Evolutionary conservation across 2,113 vertebrate species (phyloP).

Genomic region (Trogon surrucura): DNA sequence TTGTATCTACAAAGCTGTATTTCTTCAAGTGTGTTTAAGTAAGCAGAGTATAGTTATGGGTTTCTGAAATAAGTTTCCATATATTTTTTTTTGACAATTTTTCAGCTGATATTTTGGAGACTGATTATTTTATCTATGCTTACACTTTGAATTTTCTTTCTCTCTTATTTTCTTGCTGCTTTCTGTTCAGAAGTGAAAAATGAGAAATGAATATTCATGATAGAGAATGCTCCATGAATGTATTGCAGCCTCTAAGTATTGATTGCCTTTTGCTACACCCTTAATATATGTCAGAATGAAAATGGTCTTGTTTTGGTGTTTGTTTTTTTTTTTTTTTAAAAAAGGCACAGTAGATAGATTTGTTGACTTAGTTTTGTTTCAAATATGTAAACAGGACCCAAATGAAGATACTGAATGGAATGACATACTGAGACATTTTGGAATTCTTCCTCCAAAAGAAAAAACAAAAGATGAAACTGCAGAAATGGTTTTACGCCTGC

Average conservation of each 20-base stretch:
- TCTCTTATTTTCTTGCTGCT: background rate
- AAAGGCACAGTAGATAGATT: background rate
- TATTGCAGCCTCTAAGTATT: background rate
- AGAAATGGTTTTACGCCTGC: conserved; percentile 71
- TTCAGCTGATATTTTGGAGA: background rate
- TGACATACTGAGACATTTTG: conserved; percentile 72
- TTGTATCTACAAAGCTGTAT: background rate
- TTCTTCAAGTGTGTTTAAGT: background rate
- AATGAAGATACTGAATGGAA: conserved; percentile 79
- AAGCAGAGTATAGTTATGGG: background rate
- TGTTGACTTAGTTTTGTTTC: background rate
- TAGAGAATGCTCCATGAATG: background rate
- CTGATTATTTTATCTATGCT: background rate
- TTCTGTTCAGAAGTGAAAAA: background rate
- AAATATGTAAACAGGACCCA: conserved; percentile 62
- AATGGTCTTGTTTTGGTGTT: background rate
- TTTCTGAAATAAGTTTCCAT: background rate
- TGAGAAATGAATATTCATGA: background rate
- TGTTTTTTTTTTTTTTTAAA: background rate
- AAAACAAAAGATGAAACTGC: conserved; percentile 69
- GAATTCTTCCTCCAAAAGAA: conserved; percentile 77
- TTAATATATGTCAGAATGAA: background rate
- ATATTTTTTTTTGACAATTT: background rate
- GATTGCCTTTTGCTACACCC: background rate
- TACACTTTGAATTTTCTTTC: background rate